These are phyloP conservation scores for Rhyzopertha dominica DNA, from an alignment of 1,140 invertebrate species.

Conservation along the genomic window DNA sequence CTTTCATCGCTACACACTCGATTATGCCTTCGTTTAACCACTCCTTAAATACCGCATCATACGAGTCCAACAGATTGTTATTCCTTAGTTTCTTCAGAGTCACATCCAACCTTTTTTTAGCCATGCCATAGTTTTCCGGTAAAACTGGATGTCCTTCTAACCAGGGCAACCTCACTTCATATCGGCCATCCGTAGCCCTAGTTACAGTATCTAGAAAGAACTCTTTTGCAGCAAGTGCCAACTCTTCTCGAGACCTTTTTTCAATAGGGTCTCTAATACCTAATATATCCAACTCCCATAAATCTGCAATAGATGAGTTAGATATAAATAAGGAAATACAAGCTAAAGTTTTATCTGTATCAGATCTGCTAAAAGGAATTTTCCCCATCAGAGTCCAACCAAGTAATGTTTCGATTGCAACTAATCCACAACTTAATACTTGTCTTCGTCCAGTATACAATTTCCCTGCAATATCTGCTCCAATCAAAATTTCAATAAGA, in stretches of 20 bases:
- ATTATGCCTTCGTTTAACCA: too few relatives aligned
- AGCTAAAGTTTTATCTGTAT: not conserved
- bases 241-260: slow-evolving; percentile 25
- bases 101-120: not conserved
- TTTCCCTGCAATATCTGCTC: slow-evolving; percentile 34
- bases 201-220: slow-evolving; percentile 34
- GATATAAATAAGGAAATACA: slow-evolving; percentile 8
- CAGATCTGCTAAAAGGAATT: not conserved
- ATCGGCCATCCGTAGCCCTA: slow-evolving; percentile 27
- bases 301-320: slow-evolving; percentile 25
- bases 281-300: slow-evolving; percentile 44
- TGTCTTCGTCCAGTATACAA: slow-evolving; percentile 27
- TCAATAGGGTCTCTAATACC: slow-evolving; percentile 40
- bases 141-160: slow-evolving; percentile 27
- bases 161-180: slow-evolving; percentile 38
- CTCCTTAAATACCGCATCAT: too few relatives aligned
- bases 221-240: slow-evolving; percentile 24
- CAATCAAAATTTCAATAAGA: slow-evolving; percentile 30
- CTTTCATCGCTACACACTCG: too few relatives aligned
- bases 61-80: too few relatives aligned
- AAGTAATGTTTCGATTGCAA: slow-evolving; percentile 31
- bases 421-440: slow-evolving; percentile 16
- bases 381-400: slow-evolving; percentile 38
- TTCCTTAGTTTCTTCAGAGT: not conserved
- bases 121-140: slow-evolving; percentile 12